These are phyloP conservation scores for Pantherophis vulpinus DNA, from an alignment of 2,797 vertebrate species.

Conservation along the genomic window DNA sequence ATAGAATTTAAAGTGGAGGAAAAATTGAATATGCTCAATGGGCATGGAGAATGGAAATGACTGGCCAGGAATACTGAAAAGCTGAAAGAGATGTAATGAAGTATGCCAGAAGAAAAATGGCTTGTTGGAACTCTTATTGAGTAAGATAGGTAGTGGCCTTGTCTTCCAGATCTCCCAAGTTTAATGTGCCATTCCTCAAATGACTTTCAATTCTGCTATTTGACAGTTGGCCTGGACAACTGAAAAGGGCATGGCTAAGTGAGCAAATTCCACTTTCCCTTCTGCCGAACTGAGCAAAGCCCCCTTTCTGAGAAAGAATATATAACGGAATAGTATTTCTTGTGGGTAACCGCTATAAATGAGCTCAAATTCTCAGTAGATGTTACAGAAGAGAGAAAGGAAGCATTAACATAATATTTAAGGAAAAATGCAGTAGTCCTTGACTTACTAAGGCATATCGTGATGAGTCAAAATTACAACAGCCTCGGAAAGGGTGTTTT, in stretches of 20 bases:
- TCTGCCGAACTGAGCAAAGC: background rate
- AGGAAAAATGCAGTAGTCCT: background rate
- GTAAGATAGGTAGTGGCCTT: background rate
- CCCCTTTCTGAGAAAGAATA: background rate
- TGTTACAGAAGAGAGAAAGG: background rate
- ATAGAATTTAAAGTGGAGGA: background rate
- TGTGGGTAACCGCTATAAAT: background rate
- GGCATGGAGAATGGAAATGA: background rate
- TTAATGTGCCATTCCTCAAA: background rate
- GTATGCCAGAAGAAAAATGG: background rate
- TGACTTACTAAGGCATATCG: background rate
- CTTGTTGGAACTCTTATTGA: background rate
- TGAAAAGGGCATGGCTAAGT: background rate
- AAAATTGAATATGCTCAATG: background rate
- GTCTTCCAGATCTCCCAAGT: background rate
- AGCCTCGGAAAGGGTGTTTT: background rate
- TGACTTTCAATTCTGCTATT: background rate
- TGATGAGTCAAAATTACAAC: background rate
- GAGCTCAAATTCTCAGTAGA: no score
- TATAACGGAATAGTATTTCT: background rate
- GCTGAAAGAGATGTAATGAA: background rate
- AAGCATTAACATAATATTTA: background rate
- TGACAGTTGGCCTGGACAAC: background rate
- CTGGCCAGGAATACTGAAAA: background rate
- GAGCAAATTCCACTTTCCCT: background rate